Percentiles rank a stretch among this genome's conserved stretches.
Evolutionary conservation across 2,113 vertebrate genomes (phyloP).

Genomic region (Tachysurus fulvidraco): DNA sequence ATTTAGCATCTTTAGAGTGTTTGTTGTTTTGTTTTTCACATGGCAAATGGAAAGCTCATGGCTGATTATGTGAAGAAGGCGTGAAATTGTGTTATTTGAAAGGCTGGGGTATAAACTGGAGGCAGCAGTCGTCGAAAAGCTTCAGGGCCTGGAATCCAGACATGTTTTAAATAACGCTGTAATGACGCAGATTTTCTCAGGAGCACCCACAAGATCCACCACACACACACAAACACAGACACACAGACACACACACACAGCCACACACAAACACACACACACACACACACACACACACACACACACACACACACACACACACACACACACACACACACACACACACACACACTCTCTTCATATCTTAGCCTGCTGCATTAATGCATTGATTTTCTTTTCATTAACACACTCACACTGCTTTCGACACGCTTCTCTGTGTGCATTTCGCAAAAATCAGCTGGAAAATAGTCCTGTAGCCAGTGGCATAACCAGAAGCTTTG

Average conservation of each 20-base stretch:
- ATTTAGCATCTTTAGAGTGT: conserved; percentile 69
- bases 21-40: conserved; percentile 61
- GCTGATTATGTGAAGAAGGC: conserved; percentile 66
- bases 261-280: conserved; percentile 49
- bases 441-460: conserved; percentile 72
- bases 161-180: conserved; percentile 70
- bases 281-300: conserved; percentile 41
- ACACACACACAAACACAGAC: not conserved
- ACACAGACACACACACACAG: no score
- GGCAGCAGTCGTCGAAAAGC: conserved; percentile 63
- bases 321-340: conserved; percentile 37
- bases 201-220: conserved; percentile 12
- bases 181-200: conserved; percentile 65
- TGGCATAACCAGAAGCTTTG: conserved; percentile 39
- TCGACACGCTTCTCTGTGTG: conserved; percentile 67
- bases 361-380: conserved; percentile 66
- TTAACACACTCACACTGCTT: conserved; percentile 73
- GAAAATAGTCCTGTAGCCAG: conserved; percentile 66
- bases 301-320: conserved; percentile 44
- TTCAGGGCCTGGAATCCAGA: conserved; percentile 57
- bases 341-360: conserved; percentile 50
- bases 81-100: conserved; percentile 73
- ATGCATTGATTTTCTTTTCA: conserved; percentile 69
- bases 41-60: conserved; percentile 67
- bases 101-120: conserved; percentile 66